Conservation (phyloP, 1,140 invertebrate species). For the Pseudobourletiella spinata region DNA sequence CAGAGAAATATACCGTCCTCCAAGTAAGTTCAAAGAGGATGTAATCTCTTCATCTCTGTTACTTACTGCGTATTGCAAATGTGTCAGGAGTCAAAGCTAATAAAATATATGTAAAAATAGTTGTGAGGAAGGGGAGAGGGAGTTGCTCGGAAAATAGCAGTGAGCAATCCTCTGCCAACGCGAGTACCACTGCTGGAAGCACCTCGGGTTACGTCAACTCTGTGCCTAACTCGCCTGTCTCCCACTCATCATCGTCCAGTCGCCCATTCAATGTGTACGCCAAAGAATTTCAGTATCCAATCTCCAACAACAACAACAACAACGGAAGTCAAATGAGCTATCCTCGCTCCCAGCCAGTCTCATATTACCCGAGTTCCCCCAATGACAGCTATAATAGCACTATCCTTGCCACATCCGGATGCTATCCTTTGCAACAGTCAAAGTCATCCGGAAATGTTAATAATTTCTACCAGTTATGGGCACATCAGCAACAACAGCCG, state of each 20-base stretch:
- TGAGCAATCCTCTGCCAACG: not conserved
- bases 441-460: constrained; percentile 31
- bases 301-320: not conserved
- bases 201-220: not conserved
- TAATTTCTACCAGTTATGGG: constrained; percentile 12
- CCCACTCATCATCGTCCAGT: not conserved
- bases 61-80: not conserved
- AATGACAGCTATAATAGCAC: constrained; percentile 2
- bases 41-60: too few species aligned
- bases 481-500: constrained; percentile 23
- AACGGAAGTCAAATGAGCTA: not conserved
- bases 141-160: not conserved
- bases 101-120: not conserved
- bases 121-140: not conserved
- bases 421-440: constrained; percentile 20
- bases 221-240: not conserved
- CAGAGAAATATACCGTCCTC: constrained; percentile 76
- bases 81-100: not conserved
- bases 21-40: constrained; percentile 52
- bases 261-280: constrained; percentile 22
- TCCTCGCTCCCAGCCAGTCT: not conserved
- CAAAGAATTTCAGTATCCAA: constrained; percentile 18
- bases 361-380: not conserved
- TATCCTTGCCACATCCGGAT: constrained; percentile 12
- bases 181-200: constrained; percentile 1